A percentile compares a stretch with the other conserved stretches of the same genome.
phyloP scores from a whole-genome alignment of 2,797 vertebrate species.

The Dromococcyx pavoninus region DNA sequence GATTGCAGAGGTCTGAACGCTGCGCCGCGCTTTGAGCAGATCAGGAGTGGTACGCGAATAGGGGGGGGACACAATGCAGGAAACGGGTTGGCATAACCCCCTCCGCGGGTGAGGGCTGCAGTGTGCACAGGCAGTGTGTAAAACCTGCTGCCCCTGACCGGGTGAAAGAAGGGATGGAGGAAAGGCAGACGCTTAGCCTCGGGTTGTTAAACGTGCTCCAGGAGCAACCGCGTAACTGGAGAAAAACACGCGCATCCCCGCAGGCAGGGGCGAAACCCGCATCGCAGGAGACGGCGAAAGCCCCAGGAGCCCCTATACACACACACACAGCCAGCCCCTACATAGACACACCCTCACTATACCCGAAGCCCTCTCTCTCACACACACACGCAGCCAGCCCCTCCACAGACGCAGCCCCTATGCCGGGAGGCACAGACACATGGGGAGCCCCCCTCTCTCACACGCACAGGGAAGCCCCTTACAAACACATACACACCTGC shows the following conservation, averaged over 20 bases:
- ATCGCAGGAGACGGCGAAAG: not conserved
- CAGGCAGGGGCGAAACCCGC: constrained; percentile 35
- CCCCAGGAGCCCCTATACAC: not conserved
- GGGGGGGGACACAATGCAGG: constrained; percentile 8
- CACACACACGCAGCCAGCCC: too few species aligned
- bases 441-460: too few species aligned
- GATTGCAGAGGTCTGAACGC: not conserved
- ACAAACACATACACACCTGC: too few species aligned
- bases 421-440: not conserved
- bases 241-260: constrained; percentile 60
- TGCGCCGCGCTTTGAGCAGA: not conserved
- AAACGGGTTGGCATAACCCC: not conserved
- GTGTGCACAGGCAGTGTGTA: not conserved
- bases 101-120: not conserved
- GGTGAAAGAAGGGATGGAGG: not conserved
- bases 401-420: too few species aligned
- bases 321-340: too few species aligned
- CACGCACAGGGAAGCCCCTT: not conserved
- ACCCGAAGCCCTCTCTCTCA: too few species aligned
- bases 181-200: not conserved
- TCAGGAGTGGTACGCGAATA: not conserved
- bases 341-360: too few species aligned
- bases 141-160: not conserved
- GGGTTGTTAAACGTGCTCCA: constrained; percentile 10
- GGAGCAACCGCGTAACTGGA: constrained; percentile 39